Evolutionary conservation across 2,888 invertebrate genomes (phyloP), one percentile per base, ranked within the genome.

Genomic region (Tetragonisca angustula): DNA sequence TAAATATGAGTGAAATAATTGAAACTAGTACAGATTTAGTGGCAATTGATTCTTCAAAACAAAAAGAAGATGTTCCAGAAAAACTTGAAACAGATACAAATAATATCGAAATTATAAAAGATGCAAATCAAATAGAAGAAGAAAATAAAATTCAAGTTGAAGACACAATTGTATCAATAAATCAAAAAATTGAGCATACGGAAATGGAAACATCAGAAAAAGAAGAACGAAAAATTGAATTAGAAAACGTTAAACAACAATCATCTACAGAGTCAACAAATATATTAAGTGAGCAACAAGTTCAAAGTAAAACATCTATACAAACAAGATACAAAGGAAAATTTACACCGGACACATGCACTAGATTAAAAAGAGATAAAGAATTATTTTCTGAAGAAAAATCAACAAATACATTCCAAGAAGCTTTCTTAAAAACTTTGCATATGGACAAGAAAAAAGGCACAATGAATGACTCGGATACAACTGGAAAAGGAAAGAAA

Each of bases 371-470:
- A 71, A 91, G 91, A 56, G 90, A 90, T 21, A 82, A 85, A 73
- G 88, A 91, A 1, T 43, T 79, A 17, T 79, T 83, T 24, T 62
- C 82, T 5, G 92, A 93, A 21, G 92, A 93, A 17, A 90, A 87
- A 50, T 86, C 91, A 4, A 76, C 90, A 15, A 92, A 93, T 84
- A 89, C 92, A 67, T 92, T 92, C 72, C 94, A 93, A 71, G 93
- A 94, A 78, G 92, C 92, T 56, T 92, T 92, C 83, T 79, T 92
- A 59, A 92, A 94, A 79, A 93, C 93, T 62, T 87, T 93, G 61
- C 90, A 92, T 15, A 91, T 91, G 27, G 93, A 93, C 56, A 90
- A 91, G 77, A 91, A 89, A 43, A 91, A 90, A 62, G 77, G 80
- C 27, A 64, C 61, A 6, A 27, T 32, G 13, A 89, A 89, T 11